phyloP scores from a whole-genome alignment of 2,797 vertebrate genomes.

The Pampus argenteus region DNA sequence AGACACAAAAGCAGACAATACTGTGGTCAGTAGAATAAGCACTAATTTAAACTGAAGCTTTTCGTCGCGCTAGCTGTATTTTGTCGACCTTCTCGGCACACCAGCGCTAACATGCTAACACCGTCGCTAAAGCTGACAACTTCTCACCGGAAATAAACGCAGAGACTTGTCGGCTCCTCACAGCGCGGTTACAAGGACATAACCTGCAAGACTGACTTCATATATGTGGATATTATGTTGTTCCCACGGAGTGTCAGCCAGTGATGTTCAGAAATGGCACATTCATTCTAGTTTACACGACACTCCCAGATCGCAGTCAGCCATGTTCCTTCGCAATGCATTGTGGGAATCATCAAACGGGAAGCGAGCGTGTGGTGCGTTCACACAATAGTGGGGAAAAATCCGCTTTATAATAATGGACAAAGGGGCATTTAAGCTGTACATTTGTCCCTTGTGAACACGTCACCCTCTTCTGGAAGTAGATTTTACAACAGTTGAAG shows the following conservation, averaged over 20 bases:
- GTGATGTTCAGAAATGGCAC: neutral
- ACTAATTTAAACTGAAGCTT: neutral
- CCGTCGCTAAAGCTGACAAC: slow-evolving; percentile 7
- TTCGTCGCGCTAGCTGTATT: neutral
- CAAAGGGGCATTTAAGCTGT: too few species aligned
- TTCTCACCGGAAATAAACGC: slow-evolving; percentile 64
- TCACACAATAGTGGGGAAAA: neutral
- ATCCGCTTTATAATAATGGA: fast-evolving
- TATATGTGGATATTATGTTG: neutral
- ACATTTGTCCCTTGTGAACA: neutral
- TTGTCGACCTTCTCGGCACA: neutral
- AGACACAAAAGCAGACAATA: neutral
- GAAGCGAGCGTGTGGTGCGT: slow-evolving; percentile 23
- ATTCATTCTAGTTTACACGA: slow-evolving; percentile 44
- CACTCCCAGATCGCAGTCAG: too few species aligned
- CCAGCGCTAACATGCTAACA: slow-evolving; percentile 30
- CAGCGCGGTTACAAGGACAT: slow-evolving; percentile 42
- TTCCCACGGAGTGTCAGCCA: slow-evolving; percentile 5
- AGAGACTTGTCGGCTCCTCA: slow-evolving; percentile 33
- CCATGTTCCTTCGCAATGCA: slow-evolving; percentile 78
- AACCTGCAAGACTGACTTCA: neutral
- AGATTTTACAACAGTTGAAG: neutral
- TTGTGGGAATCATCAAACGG: slow-evolving; percentile 55
- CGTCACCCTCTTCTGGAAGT: neutral
- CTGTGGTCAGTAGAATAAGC: fast-evolving